Conservation (phyloP, 2,113 vertebrate species). For the Dryoscopus gambensis region DNA sequence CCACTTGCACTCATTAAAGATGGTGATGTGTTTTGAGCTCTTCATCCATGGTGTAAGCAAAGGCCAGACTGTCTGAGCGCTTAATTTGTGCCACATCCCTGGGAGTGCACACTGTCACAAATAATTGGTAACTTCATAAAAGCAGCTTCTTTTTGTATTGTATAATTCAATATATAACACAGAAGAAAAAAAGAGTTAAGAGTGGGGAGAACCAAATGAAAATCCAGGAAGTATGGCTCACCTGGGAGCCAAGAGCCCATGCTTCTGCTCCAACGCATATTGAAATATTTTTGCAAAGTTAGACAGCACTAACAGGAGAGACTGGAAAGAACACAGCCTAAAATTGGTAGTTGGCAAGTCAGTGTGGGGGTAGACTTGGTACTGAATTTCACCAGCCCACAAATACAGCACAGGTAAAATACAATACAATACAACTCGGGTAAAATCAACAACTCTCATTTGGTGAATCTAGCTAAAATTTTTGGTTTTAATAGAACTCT, state of each 20-base stretch:
- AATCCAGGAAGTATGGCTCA: not conserved
- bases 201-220: not conserved
- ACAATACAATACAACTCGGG: too few species aligned
- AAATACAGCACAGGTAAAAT: not conserved
- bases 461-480: not conserved
- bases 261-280: not conserved
- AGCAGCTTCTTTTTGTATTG: not conserved
- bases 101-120: not conserved
- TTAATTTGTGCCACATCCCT: not conserved
- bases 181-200: not conserved
- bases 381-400: not conserved
- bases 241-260: not conserved
- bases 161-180: not conserved
- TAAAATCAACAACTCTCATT: not conserved
- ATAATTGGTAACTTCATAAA: not conserved
- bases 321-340: not conserved
- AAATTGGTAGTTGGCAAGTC: not conserved
- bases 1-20: not conserved
- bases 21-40: not conserved
- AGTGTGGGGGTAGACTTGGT: not conserved
- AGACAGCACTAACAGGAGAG: not conserved
- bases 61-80: not conserved
- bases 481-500: not conserved
- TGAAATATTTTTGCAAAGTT: not conserved
- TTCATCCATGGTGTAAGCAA: not conserved